Conservation (phyloP, 2,113 vertebrate species). For the Nothobranchius furzeri region DNA sequence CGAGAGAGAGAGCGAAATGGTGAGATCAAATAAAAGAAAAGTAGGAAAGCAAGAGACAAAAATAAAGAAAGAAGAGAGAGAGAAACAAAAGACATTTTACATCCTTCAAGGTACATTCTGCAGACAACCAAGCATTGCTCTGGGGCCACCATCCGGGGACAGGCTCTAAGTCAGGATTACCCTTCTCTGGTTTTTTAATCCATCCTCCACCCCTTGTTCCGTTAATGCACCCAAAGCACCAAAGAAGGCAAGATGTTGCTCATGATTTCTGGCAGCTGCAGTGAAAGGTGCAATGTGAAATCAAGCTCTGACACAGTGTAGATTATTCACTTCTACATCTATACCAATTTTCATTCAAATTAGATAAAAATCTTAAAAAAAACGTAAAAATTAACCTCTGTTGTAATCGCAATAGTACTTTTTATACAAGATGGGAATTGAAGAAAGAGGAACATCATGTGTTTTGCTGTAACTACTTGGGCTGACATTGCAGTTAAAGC, state of each 20-base stretch:
- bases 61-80: conserved; percentile 51
- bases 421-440: no score
- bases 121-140: conserved; percentile 81
- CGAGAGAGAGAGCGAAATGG: conserved; percentile 86
- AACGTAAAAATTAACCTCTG: no score
- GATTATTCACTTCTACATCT: no score
- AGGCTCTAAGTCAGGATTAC: conserved; percentile 82
- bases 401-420: no score
- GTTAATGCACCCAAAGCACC: conserved; percentile 32
- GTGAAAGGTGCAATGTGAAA: neutral
- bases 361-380: no score
- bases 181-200: conserved; percentile 62
- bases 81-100: conserved; percentile 82
- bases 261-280: neutral
- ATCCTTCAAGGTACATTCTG: conserved; percentile 95
- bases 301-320: no score
- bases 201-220: conserved; percentile 23
- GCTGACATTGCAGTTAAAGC: no score
- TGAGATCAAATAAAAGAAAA: conserved; percentile 78
- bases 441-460: no score
- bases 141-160: conserved; percentile 92
- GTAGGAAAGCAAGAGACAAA: conserved; percentile 61
- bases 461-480: no score
- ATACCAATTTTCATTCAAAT: no score
- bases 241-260: conserved; percentile 54